These are phyloP conservation scores for Pterobdella sp. DNA, from an alignment of 2,888 invertebrate species.

Conservation along the genomic window DNA sequence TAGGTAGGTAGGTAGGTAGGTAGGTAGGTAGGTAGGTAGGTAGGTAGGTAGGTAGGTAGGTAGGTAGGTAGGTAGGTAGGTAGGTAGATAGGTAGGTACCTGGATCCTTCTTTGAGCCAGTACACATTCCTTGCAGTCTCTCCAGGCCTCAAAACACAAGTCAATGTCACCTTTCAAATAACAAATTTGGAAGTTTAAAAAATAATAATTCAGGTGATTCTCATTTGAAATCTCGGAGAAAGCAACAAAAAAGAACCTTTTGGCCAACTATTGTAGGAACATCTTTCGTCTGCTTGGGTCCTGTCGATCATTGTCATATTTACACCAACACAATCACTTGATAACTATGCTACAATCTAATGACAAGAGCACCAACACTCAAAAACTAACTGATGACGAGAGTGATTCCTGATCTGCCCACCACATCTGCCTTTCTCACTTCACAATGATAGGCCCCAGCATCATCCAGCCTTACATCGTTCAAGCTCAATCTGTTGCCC, in stretches of 20 bases:
- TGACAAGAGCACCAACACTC: neutral
- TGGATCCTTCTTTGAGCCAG: slow-evolving; percentile 11
- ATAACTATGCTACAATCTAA: too few species aligned
- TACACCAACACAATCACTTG: neutral
- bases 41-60: too few species aligned
- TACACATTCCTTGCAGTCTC: neutral
- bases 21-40: too few species aligned
- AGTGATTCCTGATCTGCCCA: neutral
- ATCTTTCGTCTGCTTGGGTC: neutral
- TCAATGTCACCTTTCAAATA: too few species aligned
- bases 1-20: too few species aligned
- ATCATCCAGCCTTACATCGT: neutral
- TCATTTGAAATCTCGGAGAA: too few species aligned
- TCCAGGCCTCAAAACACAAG: slow-evolving; percentile 1
- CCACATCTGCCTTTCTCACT: neutral
- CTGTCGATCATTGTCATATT: neutral
- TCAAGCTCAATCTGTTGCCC: neutral
- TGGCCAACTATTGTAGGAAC: neutral
- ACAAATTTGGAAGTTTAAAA: too few species aligned
- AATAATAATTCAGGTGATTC: too few species aligned
- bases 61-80: too few species aligned
- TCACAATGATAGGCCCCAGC: neutral
- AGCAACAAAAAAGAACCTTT: too few species aligned
- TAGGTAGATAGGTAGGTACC: too few species aligned
- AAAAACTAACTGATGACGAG: neutral